phyloP scores from a whole-genome alignment of 1,140 invertebrate genomes.

The Archivesica marissinica region DNA sequence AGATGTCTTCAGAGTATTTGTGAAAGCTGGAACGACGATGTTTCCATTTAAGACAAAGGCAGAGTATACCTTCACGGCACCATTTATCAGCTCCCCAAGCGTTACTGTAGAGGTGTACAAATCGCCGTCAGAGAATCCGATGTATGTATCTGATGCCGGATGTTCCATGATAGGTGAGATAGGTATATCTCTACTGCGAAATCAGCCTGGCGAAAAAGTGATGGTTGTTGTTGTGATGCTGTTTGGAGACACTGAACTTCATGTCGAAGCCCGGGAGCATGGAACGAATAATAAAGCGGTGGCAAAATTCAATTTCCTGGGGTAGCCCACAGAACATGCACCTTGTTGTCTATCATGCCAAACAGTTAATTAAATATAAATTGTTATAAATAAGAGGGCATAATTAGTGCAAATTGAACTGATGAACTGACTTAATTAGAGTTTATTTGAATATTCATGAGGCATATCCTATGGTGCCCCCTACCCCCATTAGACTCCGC shows the following conservation, averaged over 20 bases:
- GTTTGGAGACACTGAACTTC: constrained; percentile 47
- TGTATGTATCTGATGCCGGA: not conserved
- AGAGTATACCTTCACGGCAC: not conserved
- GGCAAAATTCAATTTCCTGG: constrained; percentile 40
- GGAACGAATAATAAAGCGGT: constrained; percentile 7
- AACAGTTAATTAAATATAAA: no score
- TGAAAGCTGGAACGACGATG: not conserved
- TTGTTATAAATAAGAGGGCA: no score
- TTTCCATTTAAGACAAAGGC: not conserved
- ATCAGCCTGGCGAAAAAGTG: not conserved
- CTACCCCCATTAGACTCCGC: no score
- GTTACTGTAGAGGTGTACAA: constrained; percentile 22
- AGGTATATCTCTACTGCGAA: not conserved
- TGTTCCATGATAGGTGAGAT: constrained; percentile 6
- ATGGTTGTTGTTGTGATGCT: constrained; percentile 7
- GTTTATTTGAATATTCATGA: no score
- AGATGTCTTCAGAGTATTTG: constrained; percentile 22
- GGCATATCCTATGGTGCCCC: no score
- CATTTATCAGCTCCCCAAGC: not conserved
- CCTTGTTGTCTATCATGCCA: no score
- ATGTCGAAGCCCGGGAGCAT: constrained; percentile 35
- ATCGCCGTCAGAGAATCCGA: not conserved
- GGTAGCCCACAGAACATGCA: no score
- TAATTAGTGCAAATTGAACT: no score
- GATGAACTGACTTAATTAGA: no score